Base-by-base conservation (phyloP, 2,888 invertebrate genomes). In the Erynnis tages region DNA sequence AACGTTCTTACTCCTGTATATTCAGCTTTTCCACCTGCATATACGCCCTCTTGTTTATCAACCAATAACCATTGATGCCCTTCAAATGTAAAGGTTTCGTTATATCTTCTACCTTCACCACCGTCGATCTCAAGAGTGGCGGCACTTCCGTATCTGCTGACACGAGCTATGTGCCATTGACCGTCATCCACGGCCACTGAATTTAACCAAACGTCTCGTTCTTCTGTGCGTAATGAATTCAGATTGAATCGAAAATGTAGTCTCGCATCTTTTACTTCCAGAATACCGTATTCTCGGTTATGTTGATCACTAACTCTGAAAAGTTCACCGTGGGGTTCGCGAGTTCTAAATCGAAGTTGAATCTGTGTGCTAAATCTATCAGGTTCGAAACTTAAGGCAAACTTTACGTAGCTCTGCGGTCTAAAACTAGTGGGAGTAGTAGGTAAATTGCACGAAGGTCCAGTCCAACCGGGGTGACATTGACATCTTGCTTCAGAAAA, bases 391-490 rank as follows among this genome's bases (percentile, higher is more conserved):
- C 97, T 97, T 23, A 98, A 87, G 1, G 97, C 97, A 77, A 98
- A 98, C 77, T 98, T 97, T n/a, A 98, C 97, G 79, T 98, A 98
- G 61, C 97, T 97, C 78, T 97, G 96, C 0, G 95, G 94, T 72
- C 96, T 94, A 80, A 98, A 98, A 56, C 97, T 97, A 0, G 97
- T 96, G 0, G 97, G 96, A 38, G 95, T 94, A 0, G 97, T 97
- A 44, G 94, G 93, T 35, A 94, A 92, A 66, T 94, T 94, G 73
- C 97, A 97, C 0, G 95, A 94, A 0, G 96, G 95, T 5, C 98
- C 98, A 0, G 96, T 96, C 94, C 95, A 99, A 6, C 99, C 99
- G 0, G 98, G 97, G 63, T 95, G 94, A 71, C 99, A 99, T 65
- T 96, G 95, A 78, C 99, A 99, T 56, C 95, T 92, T 0, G 96